phyloP scores from a whole-genome alignment of 2,797 vertebrate species.

The Diceros bicornis region DNA sequence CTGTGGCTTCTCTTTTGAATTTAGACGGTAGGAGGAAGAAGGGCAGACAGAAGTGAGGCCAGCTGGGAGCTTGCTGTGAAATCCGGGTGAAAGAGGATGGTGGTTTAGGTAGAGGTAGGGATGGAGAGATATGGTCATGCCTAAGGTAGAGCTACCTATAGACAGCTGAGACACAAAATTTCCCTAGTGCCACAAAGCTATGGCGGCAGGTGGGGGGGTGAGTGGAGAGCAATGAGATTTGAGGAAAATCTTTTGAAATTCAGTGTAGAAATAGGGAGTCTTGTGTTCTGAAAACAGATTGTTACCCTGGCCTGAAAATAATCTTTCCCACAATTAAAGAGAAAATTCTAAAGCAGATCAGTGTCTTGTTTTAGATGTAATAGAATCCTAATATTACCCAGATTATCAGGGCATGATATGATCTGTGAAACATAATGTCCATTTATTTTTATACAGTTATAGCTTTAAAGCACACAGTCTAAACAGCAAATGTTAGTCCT shows the following conservation, averaged over 20 bases:
- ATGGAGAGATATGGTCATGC: background rate
- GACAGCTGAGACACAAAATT: background rate
- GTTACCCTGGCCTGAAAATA: slow-evolving; percentile 22
- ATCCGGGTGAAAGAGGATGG: background rate
- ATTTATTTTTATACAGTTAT: background rate
- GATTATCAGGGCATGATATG: background rate
- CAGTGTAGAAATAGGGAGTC: background rate
- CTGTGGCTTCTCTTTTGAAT: background rate
- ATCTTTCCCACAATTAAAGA: slow-evolving; percentile 40
- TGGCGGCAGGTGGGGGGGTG: rapidly evolving
- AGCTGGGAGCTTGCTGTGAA: background rate
- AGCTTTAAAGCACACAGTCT: background rate
- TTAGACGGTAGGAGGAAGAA: background rate
- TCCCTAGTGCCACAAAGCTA: background rate
- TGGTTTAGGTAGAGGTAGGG: background rate
- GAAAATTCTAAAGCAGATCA: slow-evolving; percentile 19
- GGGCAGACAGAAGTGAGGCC: background rate
- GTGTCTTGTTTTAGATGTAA: slow-evolving; percentile 14
- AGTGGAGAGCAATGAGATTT: background rate
- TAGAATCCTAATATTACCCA: background rate
- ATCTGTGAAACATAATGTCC: background rate
- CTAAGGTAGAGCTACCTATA: background rate
- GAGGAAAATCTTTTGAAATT: slow-evolving; percentile 43
- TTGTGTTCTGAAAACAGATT: background rate
- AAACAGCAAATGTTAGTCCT: background rate